phyloP scores from a whole-genome alignment of 1,140 invertebrate genomes.

The Pissodes strobi region DNA sequence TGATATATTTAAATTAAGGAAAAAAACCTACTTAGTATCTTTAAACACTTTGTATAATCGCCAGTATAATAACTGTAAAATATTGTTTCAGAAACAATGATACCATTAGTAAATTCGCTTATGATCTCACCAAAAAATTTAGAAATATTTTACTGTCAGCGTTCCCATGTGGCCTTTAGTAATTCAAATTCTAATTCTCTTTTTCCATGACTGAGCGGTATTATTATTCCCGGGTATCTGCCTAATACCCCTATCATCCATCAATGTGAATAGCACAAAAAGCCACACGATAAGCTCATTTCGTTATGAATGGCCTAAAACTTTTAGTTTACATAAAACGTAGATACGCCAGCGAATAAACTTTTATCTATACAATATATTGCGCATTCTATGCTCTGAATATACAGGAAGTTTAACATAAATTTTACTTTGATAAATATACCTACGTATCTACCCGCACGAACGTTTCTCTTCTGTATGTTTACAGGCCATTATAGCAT shows the following conservation, averaged over 20 bases:
- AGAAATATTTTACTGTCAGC: no score
- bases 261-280: conserved; percentile 32
- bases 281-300: conserved; percentile 32
- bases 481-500: conserved; percentile 26
- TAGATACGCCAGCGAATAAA: conserved; percentile 24
- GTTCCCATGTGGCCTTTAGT: not conserved
- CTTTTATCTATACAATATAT: conserved; percentile 34
- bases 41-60: no score
- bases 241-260: conserved; percentile 29
- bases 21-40: no score
- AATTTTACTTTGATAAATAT: conserved; percentile 36
- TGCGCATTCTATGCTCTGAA: conserved; percentile 26
- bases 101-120: no score
- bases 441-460: conserved; percentile 28
- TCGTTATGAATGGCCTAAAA: conserved; percentile 34
- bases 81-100: no score
- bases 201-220: conserved; percentile 24
- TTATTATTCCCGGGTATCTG: conserved; percentile 21
- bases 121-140: no score
- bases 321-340: conserved; percentile 34
- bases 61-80: no score
- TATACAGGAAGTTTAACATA: conserved; percentile 35
- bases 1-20: no score
- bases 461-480: conserved; percentile 31
- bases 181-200: conserved; percentile 30